Evolutionary conservation across 2,888 invertebrate genomes (phyloP).

Genomic region (Synergus umbraculus): DNA sequence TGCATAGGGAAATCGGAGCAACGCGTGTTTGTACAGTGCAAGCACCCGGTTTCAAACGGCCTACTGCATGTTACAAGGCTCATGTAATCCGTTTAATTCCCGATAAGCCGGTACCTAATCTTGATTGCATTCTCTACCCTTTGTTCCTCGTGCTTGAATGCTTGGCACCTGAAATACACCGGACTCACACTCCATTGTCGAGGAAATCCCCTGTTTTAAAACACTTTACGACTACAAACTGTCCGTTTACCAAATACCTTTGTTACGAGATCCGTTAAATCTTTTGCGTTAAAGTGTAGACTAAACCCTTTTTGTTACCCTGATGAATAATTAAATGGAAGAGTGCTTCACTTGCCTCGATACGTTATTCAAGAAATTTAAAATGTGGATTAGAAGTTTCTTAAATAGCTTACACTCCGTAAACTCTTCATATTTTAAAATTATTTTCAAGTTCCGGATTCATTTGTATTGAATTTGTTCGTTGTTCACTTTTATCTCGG

Average conservation of each 20-base stretch:
- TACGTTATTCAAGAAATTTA: not conserved
- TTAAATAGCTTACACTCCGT: not conserved
- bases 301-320: not conserved
- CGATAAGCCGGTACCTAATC: constrained; percentile 71
- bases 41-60: constrained; percentile 48
- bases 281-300: constrained; percentile 2
- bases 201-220: constrained; percentile 38
- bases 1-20: constrained; percentile 20
- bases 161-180: constrained; percentile 39
- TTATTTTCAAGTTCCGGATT: too few species aligned
- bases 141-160: constrained; percentile 40
- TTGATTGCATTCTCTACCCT: constrained; percentile 58
- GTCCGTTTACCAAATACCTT: constrained; percentile 20
- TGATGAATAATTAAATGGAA: not conserved
- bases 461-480: too few species aligned
- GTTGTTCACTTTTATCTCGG: too few species aligned
- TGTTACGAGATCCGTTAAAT: constrained; percentile 14
- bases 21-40: constrained; percentile 53
- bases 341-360: not conserved
- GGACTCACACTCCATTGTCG: constrained; percentile 35
- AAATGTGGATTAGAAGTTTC: not conserved
- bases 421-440: not conserved
- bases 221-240: constrained; percentile 38
- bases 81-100: constrained; percentile 71
- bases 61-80: constrained; percentile 54